Conservation (phyloP, 2,888 invertebrate genomes). For the Pemphredon lugubris region DNA sequence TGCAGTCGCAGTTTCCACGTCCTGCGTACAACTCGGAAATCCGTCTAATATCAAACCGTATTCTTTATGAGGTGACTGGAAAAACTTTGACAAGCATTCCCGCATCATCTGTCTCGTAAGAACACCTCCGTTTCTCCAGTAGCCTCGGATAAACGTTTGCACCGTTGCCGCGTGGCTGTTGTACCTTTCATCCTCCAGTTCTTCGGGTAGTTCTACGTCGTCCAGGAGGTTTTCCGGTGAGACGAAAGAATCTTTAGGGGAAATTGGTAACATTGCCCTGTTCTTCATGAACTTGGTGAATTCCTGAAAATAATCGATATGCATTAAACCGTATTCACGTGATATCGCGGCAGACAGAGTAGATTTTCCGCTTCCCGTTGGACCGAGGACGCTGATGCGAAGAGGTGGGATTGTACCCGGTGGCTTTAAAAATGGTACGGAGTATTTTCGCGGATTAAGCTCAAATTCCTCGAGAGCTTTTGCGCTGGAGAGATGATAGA, state of each 20-base stretch:
- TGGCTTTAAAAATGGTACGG: conserved; percentile 80
- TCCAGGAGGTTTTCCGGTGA: conserved; percentile 29
- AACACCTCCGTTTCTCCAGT: conserved; percentile 82
- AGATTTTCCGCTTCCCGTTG: conserved; percentile 83
- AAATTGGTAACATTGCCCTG: conserved; percentile 37
- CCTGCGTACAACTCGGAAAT: conserved; percentile 84
- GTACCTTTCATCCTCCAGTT: conserved; percentile 50
- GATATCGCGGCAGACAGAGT: conserved; percentile 82
- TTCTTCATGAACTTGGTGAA: conserved; percentile 62
- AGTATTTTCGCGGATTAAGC: conserved; percentile 81
- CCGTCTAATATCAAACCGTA: conserved; percentile 85
- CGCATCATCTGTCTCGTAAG: conserved; percentile 81
- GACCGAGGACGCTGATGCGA: conserved; percentile 84
- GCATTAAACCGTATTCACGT: conserved; percentile 83
- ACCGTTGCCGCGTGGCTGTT: conserved; percentile 43
- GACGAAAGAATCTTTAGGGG: background rate
- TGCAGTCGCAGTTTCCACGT: conserved; percentile 82
- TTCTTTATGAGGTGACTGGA: conserved; percentile 81
- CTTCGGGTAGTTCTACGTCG: conserved; percentile 50
- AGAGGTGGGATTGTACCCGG: conserved; percentile 81
- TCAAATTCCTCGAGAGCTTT: conserved; percentile 82
- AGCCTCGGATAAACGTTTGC: conserved; percentile 80
- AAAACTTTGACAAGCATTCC: conserved; percentile 81
- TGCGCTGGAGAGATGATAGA: conserved; percentile 83
- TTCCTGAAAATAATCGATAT: conserved; percentile 81